Percentiles rank a stretch among this genome's conserved stretches.
Conservation (phyloP, 1,140 invertebrate genomes). For the Drosophila mauritiana region DNA sequence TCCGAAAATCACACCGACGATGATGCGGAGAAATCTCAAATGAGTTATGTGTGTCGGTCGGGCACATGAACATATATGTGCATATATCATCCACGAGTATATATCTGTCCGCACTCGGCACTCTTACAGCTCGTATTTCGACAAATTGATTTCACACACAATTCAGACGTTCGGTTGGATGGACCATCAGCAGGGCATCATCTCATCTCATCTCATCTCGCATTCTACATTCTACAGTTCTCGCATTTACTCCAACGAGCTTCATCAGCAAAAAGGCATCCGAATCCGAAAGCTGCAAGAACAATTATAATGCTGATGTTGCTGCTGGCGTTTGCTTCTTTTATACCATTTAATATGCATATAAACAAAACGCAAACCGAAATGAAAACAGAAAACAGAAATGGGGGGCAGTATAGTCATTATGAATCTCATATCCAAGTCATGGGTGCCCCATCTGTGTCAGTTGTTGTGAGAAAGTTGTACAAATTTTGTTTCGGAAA, state of each 20-base stretch:
- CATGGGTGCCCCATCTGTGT: constrained; percentile 24
- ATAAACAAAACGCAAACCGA: constrained; percentile 43
- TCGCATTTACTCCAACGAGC: constrained; percentile 24
- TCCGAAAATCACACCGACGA: neutral
- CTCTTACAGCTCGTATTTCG: constrained; percentile 66
- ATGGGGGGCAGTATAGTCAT: constrained; percentile 27
- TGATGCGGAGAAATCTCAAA: constrained; percentile 31
- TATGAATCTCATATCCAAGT: constrained; percentile 52
- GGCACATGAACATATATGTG: constrained; percentile 1
- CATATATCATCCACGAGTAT: constrained; percentile 6
- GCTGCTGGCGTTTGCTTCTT: constrained; percentile 49
- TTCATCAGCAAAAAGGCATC: constrained; percentile 55
- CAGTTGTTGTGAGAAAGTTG: constrained; percentile 29
- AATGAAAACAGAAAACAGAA: constrained; percentile 37
- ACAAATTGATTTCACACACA: constrained; percentile 82
- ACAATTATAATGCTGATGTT: constrained; percentile 50
- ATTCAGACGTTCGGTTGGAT: constrained; percentile 27
- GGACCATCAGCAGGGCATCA: constrained; percentile 9
- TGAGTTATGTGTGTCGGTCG: constrained; percentile 65
- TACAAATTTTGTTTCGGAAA: constrained; percentile 4
- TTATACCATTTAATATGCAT: constrained; percentile 52
- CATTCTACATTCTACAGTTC: constrained; percentile 14
- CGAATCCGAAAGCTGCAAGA: constrained; percentile 10
- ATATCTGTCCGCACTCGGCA: constrained; percentile 15
- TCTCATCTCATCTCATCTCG: constrained; percentile 2